Percentiles rank a stretch among this genome's conserved stretches.
These are phyloP conservation scores for Paradoxurus hermaphroditus DNA, from an alignment of 2,113 vertebrate species.

Conservation along the genomic window DNA sequence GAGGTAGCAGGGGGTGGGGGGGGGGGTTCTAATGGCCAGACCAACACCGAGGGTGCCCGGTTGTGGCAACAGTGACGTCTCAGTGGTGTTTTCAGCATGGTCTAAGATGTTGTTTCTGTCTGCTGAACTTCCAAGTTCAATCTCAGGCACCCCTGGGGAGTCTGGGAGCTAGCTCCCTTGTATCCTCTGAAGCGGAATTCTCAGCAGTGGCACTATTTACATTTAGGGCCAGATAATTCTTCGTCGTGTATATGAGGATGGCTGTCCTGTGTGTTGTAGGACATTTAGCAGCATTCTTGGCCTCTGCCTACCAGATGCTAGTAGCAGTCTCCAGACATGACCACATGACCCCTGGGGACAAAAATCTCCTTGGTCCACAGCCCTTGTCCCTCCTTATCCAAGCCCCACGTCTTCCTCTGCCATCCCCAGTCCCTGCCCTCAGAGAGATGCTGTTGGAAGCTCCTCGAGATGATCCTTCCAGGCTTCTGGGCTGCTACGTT, in stretches of 20 bases:
- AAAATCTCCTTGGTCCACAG: neutral
- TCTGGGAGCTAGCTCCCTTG: neutral
- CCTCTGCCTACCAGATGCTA: neutral
- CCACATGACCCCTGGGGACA: neutral
- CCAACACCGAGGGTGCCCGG: neutral
- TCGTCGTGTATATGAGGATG: neutral
- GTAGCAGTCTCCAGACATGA: neutral
- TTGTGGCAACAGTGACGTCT: neutral
- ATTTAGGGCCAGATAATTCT: neutral
- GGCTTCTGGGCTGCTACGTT: neutral
- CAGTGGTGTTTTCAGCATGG: neutral
- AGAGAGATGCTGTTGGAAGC: neutral
- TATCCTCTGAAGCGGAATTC: neutral
- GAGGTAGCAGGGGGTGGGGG: neutral
- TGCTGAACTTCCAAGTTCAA: neutral
- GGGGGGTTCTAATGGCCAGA: neutral
- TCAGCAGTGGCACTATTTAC: neutral
- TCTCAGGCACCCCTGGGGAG: neutral
- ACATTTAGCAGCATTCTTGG: neutral
- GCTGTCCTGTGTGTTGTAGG: neutral
- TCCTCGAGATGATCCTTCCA: neutral
- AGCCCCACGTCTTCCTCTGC: neutral
- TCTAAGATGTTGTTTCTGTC: neutral
- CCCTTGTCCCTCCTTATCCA: neutral
- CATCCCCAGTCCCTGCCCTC: neutral